A percentile compares a stretch with the other conserved stretches of the same genome.
These are phyloP conservation scores for Leucophenga montana DNA, from an alignment of 2,888 invertebrate species.

Conservation along the genomic window DNA sequence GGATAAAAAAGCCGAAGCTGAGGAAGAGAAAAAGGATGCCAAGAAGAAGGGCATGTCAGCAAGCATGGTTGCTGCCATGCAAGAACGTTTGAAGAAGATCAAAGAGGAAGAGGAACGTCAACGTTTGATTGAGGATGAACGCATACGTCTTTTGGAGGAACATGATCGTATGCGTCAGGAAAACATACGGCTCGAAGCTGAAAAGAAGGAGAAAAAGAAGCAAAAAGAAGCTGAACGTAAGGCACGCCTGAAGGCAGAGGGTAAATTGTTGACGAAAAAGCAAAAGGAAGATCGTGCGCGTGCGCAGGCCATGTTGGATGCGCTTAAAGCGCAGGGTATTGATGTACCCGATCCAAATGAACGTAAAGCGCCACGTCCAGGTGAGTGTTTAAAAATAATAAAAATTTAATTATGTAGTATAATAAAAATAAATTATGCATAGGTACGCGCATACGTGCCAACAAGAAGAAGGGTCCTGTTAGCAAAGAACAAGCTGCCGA, in stretches of 20 bases:
- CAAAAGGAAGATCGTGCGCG: slow-evolving; percentile 93
- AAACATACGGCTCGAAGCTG: slow-evolving; percentile 86
- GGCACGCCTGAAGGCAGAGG: slow-evolving; percentile 95
- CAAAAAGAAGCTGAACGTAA: slow-evolving; percentile 94
- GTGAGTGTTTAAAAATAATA: slow-evolving; percentile 41
- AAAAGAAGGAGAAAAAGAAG: slow-evolving; percentile 90
- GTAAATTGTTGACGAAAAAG: slow-evolving; percentile 92
- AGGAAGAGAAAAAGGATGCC: slow-evolving; percentile 75
- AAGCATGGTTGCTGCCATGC: slow-evolving; percentile 91
- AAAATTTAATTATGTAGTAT: not conserved
- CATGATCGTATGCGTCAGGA: slow-evolving; percentile 83
- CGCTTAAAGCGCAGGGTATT: slow-evolving; percentile 90
- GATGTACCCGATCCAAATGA: slow-evolving; percentile 84
- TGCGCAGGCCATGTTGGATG: slow-evolving; percentile 91
- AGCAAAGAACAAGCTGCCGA: slow-evolving; percentile 67
- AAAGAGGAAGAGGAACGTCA: slow-evolving; percentile 91
- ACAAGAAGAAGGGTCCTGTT: slow-evolving; percentile 79
- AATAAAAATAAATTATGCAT: not conserved
- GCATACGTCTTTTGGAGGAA: slow-evolving; percentile 82
- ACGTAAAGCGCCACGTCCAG: slow-evolving; percentile 76
- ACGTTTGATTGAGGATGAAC: slow-evolving; percentile 85
- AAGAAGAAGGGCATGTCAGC: slow-evolving; percentile 84
- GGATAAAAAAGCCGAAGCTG: slow-evolving; percentile 72
- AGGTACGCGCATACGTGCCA: slow-evolving; percentile 84
- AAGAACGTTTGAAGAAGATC: slow-evolving; percentile 89